Evolutionary conservation across 2,113 vertebrate species (phyloP), one percentile per base, ranked within the genome.

Genomic region (Sinocyclocheilus anshuiensis): DNA sequence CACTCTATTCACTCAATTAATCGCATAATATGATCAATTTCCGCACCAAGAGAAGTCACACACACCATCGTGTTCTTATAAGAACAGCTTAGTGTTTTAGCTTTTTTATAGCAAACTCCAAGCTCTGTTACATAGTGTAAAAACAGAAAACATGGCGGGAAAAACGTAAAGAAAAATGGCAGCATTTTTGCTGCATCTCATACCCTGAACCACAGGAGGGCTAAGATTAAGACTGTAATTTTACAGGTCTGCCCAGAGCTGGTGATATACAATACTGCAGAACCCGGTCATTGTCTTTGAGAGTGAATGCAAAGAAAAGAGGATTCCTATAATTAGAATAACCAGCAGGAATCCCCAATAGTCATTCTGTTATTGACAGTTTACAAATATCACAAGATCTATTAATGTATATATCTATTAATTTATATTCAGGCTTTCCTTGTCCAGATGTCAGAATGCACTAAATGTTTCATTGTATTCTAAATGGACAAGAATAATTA

Each of bases 1-100:
- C 84, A 61, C 88, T 87, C 63, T 80, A 81, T 89, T 91, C 87
- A 89, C 86, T 89, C 89, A 90, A 91, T 91, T 91, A 91, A 91
- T 87, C 86, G 84, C 86, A 86, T 88, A 89, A 90, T 88, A 84
- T 79, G 77, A 90, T 90, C 89, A 87, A 89, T 91, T 89, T 85
- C 84, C 78, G 55, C 77, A 74, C 87, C 80, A 85, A 86, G 84
- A 88, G 79, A 88, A 88, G 86, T 84, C 76, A 85, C 65, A 85
- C 65, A 80, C 87, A 87, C 81, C 86, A 88, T 87, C 53, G 71
- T 87, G 86, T 90, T 89, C 88, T 72, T 53, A 80, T 88, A 87
- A 87, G 88, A 88, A 83, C 76, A 84, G 72, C 71, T 78, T 87
- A 86, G 55, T 83, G 83, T 86, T 84, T 86, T 83, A 83, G 65